A percentile compares a stretch with the other conserved stretches of the same genome.
phyloP scores from a whole-genome alignment of 2,797 vertebrate species.

The Tympanoctomys barrerae region DNA sequence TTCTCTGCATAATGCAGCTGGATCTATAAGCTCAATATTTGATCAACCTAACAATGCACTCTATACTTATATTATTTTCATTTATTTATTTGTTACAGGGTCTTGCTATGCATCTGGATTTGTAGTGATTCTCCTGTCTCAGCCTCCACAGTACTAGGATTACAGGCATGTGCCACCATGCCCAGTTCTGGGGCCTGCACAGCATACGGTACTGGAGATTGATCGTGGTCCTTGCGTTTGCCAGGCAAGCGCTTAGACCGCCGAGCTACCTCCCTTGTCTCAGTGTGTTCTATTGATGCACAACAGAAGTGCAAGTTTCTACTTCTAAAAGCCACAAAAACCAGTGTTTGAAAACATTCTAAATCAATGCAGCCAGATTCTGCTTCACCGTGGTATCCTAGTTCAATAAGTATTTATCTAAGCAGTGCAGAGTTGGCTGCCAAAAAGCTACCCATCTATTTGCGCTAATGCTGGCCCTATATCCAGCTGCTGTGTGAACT shows the following conservation, averaged over 20 bases:
- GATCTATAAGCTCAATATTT: neutral
- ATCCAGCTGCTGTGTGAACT: neutral
- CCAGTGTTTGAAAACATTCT: slow-evolving; percentile 9
- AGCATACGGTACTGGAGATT: too few species aligned
- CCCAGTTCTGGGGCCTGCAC: too few species aligned
- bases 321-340: neutral
- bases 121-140: too few species aligned
- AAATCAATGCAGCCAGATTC: neutral
- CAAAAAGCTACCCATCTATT: neutral
- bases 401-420: neutral
- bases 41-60: neutral
- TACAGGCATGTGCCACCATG: too few species aligned
- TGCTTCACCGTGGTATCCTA: neutral
- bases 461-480: neutral
- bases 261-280: too few species aligned
- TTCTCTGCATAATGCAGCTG: neutral
- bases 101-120: too few species aligned
- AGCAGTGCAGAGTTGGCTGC: neutral
- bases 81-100: too few species aligned
- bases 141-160: too few species aligned
- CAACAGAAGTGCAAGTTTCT: neutral
- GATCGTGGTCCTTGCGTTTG: too few species aligned
- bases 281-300: neutral
- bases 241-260: too few species aligned
- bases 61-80: too few species aligned